phyloP scores from a whole-genome alignment of 2,113 vertebrate genomes.

The Nesoenas mayeri region DNA sequence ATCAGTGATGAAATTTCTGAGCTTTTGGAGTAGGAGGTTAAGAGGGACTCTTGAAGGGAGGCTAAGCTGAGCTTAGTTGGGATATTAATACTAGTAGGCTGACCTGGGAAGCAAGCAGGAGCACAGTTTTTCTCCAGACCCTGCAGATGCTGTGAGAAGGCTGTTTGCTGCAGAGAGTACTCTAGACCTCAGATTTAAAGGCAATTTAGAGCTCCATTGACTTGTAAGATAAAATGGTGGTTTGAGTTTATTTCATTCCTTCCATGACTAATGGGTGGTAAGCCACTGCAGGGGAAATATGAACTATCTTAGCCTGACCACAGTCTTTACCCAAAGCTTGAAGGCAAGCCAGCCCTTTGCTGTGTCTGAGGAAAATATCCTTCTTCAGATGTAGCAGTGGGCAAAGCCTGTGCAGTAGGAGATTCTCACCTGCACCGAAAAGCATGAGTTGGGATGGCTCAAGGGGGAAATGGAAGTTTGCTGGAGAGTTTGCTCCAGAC shows the following conservation, averaged over 20 bases:
- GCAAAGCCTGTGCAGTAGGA: background rate
- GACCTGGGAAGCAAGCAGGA: background rate
- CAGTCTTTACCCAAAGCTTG: background rate
- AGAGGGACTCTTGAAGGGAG: background rate
- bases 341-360: background rate
- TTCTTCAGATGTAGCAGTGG: background rate
- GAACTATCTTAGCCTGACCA: background rate
- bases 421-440: background rate
- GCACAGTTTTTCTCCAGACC: background rate
- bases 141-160: background rate
- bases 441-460: background rate
- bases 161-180: background rate
- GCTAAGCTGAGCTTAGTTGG: background rate
- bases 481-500: background rate
- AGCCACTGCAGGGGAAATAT: background rate
- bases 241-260: conserved; percentile 51
- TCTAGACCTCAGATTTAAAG: conserved; percentile 25
- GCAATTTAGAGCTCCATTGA: conserved; percentile 68
- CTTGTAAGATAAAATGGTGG: conserved; percentile 42
- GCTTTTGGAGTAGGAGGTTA: background rate
- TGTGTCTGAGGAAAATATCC: background rate
- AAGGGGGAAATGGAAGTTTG: background rate
- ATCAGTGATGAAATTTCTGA: background rate
- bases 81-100: background rate
- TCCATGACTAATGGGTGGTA: background rate